Evolutionary conservation across 2,113 vertebrate genomes (phyloP).

Genomic region (Empidonax traillii): DNA sequence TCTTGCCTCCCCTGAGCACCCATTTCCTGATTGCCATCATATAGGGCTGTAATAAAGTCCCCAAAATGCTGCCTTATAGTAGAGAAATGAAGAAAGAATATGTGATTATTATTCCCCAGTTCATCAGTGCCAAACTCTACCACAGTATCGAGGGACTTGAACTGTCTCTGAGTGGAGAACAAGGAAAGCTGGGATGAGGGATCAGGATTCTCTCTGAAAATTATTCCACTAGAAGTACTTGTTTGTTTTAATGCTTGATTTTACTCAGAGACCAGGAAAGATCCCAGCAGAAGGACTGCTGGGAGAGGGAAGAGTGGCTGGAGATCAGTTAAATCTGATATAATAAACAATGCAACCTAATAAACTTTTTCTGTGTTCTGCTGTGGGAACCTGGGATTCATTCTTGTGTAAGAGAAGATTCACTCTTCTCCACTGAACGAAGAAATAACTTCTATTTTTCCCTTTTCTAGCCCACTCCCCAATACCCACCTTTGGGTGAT

Average conservation of each 20-base stretch:
- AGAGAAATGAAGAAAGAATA: not conserved
- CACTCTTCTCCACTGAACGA: not conserved
- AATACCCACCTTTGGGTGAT: not conserved
- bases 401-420: not conserved
- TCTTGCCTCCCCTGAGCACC: not conserved
- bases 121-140: not conserved
- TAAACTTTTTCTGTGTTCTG: not conserved
- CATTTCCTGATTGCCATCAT: not conserved
- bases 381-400: not conserved
- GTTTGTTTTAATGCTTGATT: not conserved
- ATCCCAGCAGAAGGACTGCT: not conserved
- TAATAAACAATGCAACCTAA: not conserved
- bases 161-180: not conserved
- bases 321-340: not conserved
- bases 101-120: not conserved
- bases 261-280: not conserved
- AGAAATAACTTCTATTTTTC: not conserved
- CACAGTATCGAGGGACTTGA: not conserved
- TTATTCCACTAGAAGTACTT: not conserved
- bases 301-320: not conserved
- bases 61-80: not conserved
- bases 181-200: not conserved
- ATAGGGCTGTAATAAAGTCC: not conserved
- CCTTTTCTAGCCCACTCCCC: not conserved
- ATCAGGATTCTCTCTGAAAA: not conserved